Evolutionary conservation across 1,140 invertebrate species (phyloP), one percentile per base, ranked within the genome.

Genomic region (Homalodisca vitripennis): DNA sequence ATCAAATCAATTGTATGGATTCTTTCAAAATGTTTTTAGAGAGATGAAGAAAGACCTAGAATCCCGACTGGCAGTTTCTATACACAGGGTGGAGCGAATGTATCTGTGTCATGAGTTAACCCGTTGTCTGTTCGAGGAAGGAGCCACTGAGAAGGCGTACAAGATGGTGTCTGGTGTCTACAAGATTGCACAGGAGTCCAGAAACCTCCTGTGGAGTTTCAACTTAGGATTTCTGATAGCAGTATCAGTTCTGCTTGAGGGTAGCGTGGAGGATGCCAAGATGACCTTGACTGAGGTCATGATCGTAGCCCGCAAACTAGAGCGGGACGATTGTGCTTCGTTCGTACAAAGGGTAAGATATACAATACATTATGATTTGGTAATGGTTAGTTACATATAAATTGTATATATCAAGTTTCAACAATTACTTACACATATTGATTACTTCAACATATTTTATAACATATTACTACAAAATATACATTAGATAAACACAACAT

Each of bases 81-180:
- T 60, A 27, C 55, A 60, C 55, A 30, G 29, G 55, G 29, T 60
- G 55, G 55, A 60, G 29, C 26, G 55, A 24, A 30, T 30, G 55
- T 60, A 27, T 60, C 26, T 60, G 26, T 60, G 29, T 26, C 55
- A 60, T 30, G 55, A 60, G 24, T 12, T 60, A 13, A 2, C 55
- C 2, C 14, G 55, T 14, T 60, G 55, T 29, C 24, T 60, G 55
- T 60, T 60, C 24, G 55, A 60, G 29, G 27, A 26, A 26, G 6
- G 13, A 26, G 24, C 14, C 3, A 6, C 6, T 10, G 55, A 60
- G 24, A 29, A 27, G 24, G 55, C 55, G 3, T 60, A 60, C 26
- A 60, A 60, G 55, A 30, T 30, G 27, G 55, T 26, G 14, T 26
- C 55, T 41, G 17, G 17, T 6, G 34, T 6, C 34, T 41, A 41